Evolutionary conservation across 2,797 vertebrate species (phyloP).

Genomic region (Cynodonichthys magdalenae): DNA sequence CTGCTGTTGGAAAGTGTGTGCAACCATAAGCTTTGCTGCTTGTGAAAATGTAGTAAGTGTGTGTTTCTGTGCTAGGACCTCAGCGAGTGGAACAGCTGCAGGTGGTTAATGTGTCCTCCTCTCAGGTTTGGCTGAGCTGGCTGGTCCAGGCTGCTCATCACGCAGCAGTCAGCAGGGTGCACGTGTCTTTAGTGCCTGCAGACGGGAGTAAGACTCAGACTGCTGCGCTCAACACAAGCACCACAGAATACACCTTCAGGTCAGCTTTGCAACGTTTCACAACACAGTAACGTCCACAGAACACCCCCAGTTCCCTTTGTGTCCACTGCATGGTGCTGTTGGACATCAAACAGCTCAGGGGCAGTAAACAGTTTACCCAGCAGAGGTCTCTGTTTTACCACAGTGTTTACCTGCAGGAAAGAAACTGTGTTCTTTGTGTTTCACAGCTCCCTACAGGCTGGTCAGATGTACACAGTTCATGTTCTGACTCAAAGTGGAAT

Average conservation of each 20-base stretch:
- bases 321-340: conserved; percentile 45
- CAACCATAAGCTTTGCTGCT: background rate
- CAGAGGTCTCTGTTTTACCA: conserved; percentile 30
- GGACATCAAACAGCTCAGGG: background rate
- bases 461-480: conserved; percentile 87
- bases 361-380: conserved; percentile 19
- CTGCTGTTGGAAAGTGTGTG: background rate
- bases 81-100: conserved; percentile 88
- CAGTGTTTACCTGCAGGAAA: background rate
- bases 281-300: background rate
- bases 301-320: background rate
- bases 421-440: conserved; percentile 36
- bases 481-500: conserved; percentile 88
- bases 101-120: conserved; percentile 88
- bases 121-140: conserved; percentile 89
- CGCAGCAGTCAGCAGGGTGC: conserved; percentile 84
- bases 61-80: conserved; percentile 81
- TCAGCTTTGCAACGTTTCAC: conserved; percentile 52
- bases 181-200: conserved; percentile 83
- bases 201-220: conserved; percentile 78
- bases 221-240: conserved; percentile 84
- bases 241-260: conserved; percentile 88
- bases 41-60: conserved; percentile 3
- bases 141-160: conserved; percentile 85
- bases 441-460: conserved; percentile 88